phyloP scores from a whole-genome alignment of 23 tunicate species.

The Ascidia mentula region DNA sequence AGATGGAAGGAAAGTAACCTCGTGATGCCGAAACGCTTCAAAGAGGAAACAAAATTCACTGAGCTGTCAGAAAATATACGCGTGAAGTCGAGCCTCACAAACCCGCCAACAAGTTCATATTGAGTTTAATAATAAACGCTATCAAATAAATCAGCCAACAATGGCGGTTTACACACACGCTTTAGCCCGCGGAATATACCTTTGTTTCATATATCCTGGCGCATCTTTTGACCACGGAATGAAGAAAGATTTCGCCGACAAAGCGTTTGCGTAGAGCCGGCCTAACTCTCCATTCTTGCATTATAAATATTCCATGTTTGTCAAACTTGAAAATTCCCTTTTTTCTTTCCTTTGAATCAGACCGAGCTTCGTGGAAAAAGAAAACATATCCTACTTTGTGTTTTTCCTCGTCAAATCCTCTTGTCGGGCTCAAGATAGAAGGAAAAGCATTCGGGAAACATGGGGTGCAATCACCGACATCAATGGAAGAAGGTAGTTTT shows the following conservation, averaged over 20 bases:
- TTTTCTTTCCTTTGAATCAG: too few relatives aligned
- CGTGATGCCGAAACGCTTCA: neutral
- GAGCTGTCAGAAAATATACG: neutral
- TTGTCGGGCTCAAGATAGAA: neutral
- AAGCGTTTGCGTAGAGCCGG: too few relatives aligned
- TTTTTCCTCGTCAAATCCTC: constrained; percentile 7
- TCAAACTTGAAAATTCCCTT: too few relatives aligned
- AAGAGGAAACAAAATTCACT: neutral
- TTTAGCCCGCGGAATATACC: too few relatives aligned
- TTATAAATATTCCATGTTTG: too few relatives aligned
- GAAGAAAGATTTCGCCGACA: too few relatives aligned
- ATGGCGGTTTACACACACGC: too few relatives aligned
- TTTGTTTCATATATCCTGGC: too few relatives aligned
- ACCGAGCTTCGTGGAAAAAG: neutral
- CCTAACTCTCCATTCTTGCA: too few relatives aligned
- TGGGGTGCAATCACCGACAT: neutral
- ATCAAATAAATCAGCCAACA: too few relatives aligned
- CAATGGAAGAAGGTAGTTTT: constrained; percentile 5
- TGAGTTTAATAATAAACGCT: too few relatives aligned
- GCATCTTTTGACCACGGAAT: too few relatives aligned
- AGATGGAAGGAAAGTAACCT: neutral
- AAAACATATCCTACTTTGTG: neutral
- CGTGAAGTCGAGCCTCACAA: neutral
- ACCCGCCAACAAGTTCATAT: neutral
- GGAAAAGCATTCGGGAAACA: neutral